phyloP scores from a whole-genome alignment of 1,140 invertebrate species.

The Megalonaias nervosa region DNA sequence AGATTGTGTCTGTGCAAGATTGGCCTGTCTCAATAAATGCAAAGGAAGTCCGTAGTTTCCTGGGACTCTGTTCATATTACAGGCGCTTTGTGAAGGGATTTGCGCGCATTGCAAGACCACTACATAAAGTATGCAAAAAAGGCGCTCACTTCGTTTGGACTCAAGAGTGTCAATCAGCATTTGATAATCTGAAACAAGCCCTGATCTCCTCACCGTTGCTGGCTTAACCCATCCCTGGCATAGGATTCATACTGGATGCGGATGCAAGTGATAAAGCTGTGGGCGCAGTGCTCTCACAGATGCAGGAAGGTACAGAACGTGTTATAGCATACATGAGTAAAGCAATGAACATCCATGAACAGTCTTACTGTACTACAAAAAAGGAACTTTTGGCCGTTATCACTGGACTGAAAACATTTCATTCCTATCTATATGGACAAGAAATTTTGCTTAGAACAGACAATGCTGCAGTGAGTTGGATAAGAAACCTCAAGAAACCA shows the following conservation, averaged over 20 bases:
- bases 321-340: constrained; percentile 40
- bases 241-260: constrained; percentile 47
- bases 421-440: constrained; percentile 28
- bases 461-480: constrained; percentile 55
- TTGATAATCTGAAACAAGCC: constrained; percentile 15
- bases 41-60: constrained; percentile 31
- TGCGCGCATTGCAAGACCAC: constrained; percentile 24
- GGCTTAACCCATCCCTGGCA: not conserved
- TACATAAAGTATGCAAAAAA: constrained; percentile 22
- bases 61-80: constrained; percentile 3
- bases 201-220: constrained; percentile 3
- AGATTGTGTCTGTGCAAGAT: constrained; percentile 3
- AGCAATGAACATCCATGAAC: constrained; percentile 54
- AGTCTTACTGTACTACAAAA: constrained; percentile 67
- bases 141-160: constrained; percentile 6
- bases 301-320: constrained; percentile 30
- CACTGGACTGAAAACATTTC: constrained; percentile 30
- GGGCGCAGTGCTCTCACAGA: too few species aligned
- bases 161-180: too few species aligned
- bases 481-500: constrained; percentile 42
- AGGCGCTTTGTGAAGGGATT: constrained; percentile 15
- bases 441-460: constrained; percentile 39
- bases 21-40: constrained; percentile 29
- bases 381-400: constrained; percentile 47
- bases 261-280: constrained; percentile 25